These are phyloP conservation scores for Aphaenogaster floridana DNA, from an alignment of 1,140 invertebrate species.

Conservation along the genomic window DNA sequence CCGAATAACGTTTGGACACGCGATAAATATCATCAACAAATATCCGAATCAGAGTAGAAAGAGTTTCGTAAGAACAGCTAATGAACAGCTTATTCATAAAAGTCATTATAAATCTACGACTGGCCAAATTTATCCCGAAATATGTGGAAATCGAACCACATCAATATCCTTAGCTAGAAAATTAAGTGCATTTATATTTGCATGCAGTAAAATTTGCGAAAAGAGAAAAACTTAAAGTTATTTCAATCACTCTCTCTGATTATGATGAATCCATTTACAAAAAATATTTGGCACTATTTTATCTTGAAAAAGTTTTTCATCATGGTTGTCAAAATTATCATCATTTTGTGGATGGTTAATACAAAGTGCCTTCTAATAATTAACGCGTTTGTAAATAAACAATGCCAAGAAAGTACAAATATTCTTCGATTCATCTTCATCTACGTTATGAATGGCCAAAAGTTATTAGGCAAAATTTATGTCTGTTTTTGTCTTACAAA, in stretches of 20 bases:
- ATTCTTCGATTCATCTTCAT: not conserved
- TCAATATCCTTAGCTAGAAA: constrained; percentile 6
- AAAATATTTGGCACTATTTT: constrained; percentile 47
- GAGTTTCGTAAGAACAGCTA: constrained; percentile 40
- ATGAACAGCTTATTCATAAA: constrained; percentile 32
- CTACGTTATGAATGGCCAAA: not conserved
- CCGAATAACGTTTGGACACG: constrained; percentile 26
- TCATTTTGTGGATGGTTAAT: constrained; percentile 5
- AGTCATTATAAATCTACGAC: constrained; percentile 13
- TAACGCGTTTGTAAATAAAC: constrained; percentile 14
- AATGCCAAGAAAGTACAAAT: constrained; percentile 26
- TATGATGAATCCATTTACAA: constrained; percentile 1
- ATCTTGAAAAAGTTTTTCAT: not conserved
- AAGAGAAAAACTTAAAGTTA: constrained; percentile 8
- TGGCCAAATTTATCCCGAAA: constrained; percentile 34
- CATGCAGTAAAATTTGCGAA: constrained; percentile 21
- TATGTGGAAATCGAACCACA: constrained; percentile 3
- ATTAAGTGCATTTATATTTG: constrained; percentile 37
- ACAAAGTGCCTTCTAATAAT: constrained; percentile 4
- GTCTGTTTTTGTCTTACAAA: not conserved
- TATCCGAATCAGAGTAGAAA: constrained; percentile 55
- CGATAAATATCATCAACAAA: constrained; percentile 48
- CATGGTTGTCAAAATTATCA: not conserved
- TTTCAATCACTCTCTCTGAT: constrained; percentile 9
- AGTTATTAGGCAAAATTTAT: constrained; percentile 38